Base-by-base conservation (phyloP, 2,113 vertebrate species). In the Marmota flaviventris region DNA sequence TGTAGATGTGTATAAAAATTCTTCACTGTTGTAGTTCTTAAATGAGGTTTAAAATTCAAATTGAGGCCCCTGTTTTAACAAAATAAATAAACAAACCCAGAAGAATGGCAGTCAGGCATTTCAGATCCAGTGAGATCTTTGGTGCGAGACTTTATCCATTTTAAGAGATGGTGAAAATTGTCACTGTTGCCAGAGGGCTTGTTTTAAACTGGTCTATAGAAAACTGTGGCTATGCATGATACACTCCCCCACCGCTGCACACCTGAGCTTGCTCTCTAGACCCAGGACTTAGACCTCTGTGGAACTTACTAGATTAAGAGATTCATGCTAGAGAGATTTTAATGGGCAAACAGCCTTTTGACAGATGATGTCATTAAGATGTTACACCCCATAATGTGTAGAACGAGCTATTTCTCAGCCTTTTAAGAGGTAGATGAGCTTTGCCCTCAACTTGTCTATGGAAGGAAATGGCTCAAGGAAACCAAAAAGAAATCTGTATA, bases 11-110 rank as follows among this genome's bases (percentile, higher is more conserved):
- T 79, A 42, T 78, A 73, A n/a, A 93, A 86, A 93, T 77, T 91
- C 29, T 63, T 87, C 20, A 79, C 53, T 51, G 10, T 11, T 51
- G 9, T 14, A 65, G 61, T 27, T 81, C 32, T 73, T 78, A 34
- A 63, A 81, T 34, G 37, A 72, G 29, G 29, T 92, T 91, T 88
- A 88, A 65, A 73, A 78, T 78, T 45, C 63, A 84, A 75, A 88
- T 4, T 53, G 51, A 48, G 82, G n/a, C 39, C 24, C 34, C 29
- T 81, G 51, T 42, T 87, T 84, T 84, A 84, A 72, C 92, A 53
- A 87, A 83, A 70, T 20, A 82, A 84, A 89, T 56, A 37, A 24
- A 77, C 34, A 69, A 77, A 77, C 39, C 25, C 65, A 93, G n/a
- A 85, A 85, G 32, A 84, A 27, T 61, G 63, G 34, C 77, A 29